These are phyloP conservation scores for Catotricha subobsoleta DNA, from an alignment of 2,888 invertebrate genomes.

Conservation along the genomic window DNA sequence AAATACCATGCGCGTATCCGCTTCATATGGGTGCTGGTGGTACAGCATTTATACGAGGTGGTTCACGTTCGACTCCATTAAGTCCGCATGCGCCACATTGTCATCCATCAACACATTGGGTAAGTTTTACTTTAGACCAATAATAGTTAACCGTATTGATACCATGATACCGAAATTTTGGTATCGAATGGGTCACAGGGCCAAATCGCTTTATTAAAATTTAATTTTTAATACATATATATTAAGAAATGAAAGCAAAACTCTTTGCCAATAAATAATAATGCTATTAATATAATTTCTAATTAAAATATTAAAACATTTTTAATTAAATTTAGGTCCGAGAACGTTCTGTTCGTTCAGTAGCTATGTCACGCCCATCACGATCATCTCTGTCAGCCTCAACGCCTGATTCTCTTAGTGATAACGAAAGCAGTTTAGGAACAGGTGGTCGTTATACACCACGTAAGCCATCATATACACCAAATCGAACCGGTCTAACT, in stretches of 20 bases:
- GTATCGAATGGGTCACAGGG: no score
- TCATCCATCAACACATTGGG: conserved; percentile 49
- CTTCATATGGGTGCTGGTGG: conserved; percentile 61
- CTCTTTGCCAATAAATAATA: no score
- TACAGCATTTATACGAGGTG: conserved; percentile 44
- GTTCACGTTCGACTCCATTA: conserved; percentile 43
- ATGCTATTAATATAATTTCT: background rate
- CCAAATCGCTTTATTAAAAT: no score
- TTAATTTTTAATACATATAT: no score
- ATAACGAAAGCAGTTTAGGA: conserved; percentile 64
- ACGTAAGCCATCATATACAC: conserved; percentile 41
- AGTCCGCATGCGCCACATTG: conserved; percentile 43
- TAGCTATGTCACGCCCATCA: conserved; percentile 71
- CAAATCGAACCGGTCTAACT: conserved; percentile 39
- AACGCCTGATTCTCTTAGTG: conserved; percentile 76
- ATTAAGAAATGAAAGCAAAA: no score
- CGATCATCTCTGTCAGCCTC: conserved; percentile 68
- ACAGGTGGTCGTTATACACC: conserved; percentile 44
- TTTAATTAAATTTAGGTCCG: conserved; percentile 46
- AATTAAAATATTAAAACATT: background rate
- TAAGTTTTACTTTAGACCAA: no score
- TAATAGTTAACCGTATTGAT: no score
- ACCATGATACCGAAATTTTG: no score
- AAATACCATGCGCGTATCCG: conserved; percentile 79
- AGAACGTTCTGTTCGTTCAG: conserved; percentile 78